A percentile compares a stretch with the other conserved stretches of the same genome.
phyloP scores from a whole-genome alignment of 2,888 invertebrate species.

The Lithophane semibrunnea region DNA sequence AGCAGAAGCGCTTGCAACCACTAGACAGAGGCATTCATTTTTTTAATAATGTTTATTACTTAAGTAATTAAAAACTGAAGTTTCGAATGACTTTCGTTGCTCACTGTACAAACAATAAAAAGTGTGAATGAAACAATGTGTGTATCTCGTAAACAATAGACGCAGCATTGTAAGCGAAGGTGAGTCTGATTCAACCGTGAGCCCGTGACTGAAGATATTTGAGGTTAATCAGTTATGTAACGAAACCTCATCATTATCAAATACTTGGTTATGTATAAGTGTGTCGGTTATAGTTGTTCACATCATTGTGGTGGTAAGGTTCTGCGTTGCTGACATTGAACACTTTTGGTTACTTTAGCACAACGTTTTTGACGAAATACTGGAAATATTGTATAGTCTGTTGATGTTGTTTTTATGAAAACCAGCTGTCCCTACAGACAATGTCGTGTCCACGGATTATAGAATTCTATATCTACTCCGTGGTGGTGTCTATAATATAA shows the following conservation, averaged over 20 bases:
- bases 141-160: conserved; percentile 75
- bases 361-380: conserved; percentile 44
- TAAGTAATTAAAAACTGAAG: too few relatives aligned
- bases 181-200: conserved; percentile 70
- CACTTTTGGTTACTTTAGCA: conserved; percentile 18
- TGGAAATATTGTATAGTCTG: neutral
- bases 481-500: too few relatives aligned
- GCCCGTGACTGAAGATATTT: conserved; percentile 71
- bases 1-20: neutral
- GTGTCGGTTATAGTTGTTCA: conserved; percentile 57
- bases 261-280: conserved; percentile 61
- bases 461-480: too few relatives aligned
- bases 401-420: neutral
- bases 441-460: too few relatives aligned
- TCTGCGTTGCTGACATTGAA: conserved; percentile 54
- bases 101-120: conserved; percentile 31
- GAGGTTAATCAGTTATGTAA: conserved; percentile 72
- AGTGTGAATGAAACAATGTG: conserved; percentile 77
- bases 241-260: conserved; percentile 62
- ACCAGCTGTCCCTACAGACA: too few relatives aligned
- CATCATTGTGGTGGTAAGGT: conserved; percentile 62
- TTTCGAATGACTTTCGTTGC: neutral
- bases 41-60: too few relatives aligned
- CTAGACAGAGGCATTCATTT: neutral
- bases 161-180: conserved; percentile 70